A percentile compares a stretch with the other conserved stretches of the same genome.
phyloP scores from a whole-genome alignment of 2,113 vertebrate species.

The Mionectes macconnelli region DNA sequence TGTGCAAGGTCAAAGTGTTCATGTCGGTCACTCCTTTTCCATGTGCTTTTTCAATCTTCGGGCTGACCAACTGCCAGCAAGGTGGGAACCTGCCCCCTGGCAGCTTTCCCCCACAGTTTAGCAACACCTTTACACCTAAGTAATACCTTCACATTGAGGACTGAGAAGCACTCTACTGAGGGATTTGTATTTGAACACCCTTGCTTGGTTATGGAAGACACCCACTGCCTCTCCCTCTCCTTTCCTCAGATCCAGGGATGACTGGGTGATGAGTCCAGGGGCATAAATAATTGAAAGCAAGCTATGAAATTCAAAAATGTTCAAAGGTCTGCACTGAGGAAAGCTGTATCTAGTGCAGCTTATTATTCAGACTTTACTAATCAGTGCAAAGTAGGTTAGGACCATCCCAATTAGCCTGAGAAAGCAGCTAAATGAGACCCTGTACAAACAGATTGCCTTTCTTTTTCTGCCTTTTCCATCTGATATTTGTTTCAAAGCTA shows the following conservation, averaged over 20 bases:
- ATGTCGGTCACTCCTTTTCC: background rate
- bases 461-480: background rate
- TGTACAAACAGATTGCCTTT: background rate
- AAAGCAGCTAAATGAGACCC: background rate
- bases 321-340: background rate
- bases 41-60: background rate
- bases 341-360: background rate
- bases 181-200: background rate
- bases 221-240: background rate
- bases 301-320: background rate
- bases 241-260: background rate
- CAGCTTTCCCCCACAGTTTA: background rate
- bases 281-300: background rate
- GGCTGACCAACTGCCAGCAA: background rate
- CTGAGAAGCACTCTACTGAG: background rate
- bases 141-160: background rate
- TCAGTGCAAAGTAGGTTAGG: background rate
- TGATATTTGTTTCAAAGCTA: background rate
- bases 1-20: background rate
- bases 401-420: background rate
- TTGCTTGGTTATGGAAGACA: background rate
- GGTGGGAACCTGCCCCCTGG: background rate
- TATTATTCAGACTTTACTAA: conserved; percentile 9
- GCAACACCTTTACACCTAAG: background rate
- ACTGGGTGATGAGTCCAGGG: background rate